Percentiles rank a stretch among this genome's conserved stretches.
Evolutionary conservation across 2,113 vertebrate genomes (phyloP).

Genomic region (Platysternon megacephalum): DNA sequence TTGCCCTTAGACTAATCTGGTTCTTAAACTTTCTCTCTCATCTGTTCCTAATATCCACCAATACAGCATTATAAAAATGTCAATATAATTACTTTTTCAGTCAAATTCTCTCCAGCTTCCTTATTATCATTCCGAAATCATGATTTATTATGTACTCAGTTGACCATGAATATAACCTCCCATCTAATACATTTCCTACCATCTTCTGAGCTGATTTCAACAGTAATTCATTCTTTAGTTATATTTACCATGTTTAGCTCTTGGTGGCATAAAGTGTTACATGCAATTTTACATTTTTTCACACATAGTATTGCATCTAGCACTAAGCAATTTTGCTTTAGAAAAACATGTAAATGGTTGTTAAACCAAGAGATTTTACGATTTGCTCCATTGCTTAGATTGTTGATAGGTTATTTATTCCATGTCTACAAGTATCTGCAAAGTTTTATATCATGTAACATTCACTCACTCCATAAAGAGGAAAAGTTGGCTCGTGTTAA

Average conservation of each 20-base stretch:
- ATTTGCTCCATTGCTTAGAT: background rate
- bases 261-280: background rate
- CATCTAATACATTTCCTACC: background rate
- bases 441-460: background rate
- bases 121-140: constrained; percentile 28
- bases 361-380: background rate
- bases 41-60: background rate
- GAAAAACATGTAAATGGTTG: background rate
- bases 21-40: background rate
- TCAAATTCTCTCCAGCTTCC: background rate
- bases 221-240: background rate
- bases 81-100: constrained; percentile 15
- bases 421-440: background rate
- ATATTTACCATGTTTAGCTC: background rate
- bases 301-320: background rate
- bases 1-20: background rate
- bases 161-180: constrained; percentile 20
- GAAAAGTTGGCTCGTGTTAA: background rate
- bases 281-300: background rate
- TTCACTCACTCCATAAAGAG: background rate
- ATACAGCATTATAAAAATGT: background rate
- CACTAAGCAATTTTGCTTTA: background rate
- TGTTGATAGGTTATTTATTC: background rate
- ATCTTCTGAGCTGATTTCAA: background rate
- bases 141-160: constrained; percentile 10